These are phyloP conservation scores for Cynopterus sphinx DNA, from an alignment of 2,797 vertebrate genomes.

Conservation along the genomic window DNA sequence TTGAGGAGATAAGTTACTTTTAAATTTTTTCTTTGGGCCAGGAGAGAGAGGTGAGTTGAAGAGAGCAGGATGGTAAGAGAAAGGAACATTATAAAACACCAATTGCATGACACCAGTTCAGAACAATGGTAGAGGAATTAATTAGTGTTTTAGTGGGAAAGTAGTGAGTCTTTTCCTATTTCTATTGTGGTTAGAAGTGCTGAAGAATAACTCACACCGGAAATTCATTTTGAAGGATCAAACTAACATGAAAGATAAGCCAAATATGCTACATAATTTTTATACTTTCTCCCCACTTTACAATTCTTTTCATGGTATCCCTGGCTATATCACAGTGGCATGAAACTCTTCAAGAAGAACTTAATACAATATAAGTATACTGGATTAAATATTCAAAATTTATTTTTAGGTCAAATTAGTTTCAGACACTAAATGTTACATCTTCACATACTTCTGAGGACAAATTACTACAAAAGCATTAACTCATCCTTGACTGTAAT, in stretches of 20 bases:
- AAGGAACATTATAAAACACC: background rate
- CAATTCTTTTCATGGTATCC: slow-evolving; percentile 4
- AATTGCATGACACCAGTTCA: background rate
- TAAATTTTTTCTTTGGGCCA: background rate
- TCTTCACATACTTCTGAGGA: background rate
- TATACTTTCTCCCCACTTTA: background rate
- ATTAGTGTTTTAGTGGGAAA: background rate
- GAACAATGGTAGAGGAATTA: background rate
- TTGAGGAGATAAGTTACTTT: background rate
- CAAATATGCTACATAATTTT: slow-evolving; percentile 25
- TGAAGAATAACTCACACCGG: background rate
- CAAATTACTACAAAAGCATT: slow-evolving; percentile 30
- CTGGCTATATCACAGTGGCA: slow-evolving; percentile 3
- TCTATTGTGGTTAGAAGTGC: background rate
- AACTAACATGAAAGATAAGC: slow-evolving; percentile 31
- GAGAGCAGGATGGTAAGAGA: background rate
- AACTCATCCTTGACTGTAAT: background rate
- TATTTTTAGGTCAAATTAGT: slow-evolving; percentile 23
- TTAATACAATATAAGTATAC: background rate
- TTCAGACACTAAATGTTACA: background rate
- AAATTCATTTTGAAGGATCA: background rate
- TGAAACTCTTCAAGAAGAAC: slow-evolving; percentile 41
- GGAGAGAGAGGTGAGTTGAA: accelerated
- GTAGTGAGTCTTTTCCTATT: background rate
- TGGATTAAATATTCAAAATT: slow-evolving; percentile 33